These are phyloP conservation scores for Eupithecia inturbata DNA, from an alignment of 2,888 invertebrate species.

Conservation along the genomic window DNA sequence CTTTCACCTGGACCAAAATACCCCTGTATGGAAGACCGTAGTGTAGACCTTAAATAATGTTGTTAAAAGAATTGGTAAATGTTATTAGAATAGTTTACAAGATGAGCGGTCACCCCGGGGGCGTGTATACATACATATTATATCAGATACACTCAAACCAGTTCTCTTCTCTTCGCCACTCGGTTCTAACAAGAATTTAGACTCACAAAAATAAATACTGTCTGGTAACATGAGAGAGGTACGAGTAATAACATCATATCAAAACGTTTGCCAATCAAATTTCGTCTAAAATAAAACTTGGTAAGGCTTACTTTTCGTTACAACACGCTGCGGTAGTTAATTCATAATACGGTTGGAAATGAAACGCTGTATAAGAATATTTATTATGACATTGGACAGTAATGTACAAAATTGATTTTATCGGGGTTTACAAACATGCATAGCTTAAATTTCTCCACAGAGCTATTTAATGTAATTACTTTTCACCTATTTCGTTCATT, in stretches of 20 bases:
- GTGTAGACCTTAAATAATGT: neutral
- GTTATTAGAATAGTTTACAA: slow-evolving; percentile 69
- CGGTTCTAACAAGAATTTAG: slow-evolving; percentile 82
- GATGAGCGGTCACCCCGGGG: slow-evolving; percentile 70
- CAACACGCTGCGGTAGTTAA: slow-evolving; percentile 58
- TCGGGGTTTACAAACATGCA: slow-evolving; percentile 67
- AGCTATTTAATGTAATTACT: slow-evolving; percentile 56
- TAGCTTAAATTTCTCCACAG: slow-evolving; percentile 67
- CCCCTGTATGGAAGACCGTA: neutral
- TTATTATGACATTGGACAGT: slow-evolving; percentile 80
- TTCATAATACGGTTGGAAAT: slow-evolving; percentile 65
- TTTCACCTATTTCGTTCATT: slow-evolving; percentile 56
- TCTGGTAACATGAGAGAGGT: slow-evolving; percentile 80
- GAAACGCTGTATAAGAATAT: slow-evolving; percentile 74
- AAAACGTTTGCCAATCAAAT: slow-evolving; percentile 62
- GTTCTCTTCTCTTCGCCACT: slow-evolving; percentile 69
- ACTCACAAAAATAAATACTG: slow-evolving; percentile 81
- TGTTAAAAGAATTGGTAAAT: neutral
- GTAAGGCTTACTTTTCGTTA: slow-evolving; percentile 67
- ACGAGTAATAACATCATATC: slow-evolving; percentile 68
- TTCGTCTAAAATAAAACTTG: slow-evolving; percentile 59
- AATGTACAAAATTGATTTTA: slow-evolving; percentile 81
- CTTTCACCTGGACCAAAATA: neutral
- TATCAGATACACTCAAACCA: slow-evolving; percentile 76
- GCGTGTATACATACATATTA: slow-evolving; percentile 54